These are phyloP conservation scores for Dioctria rufipes DNA, from an alignment of 2,888 invertebrate species.

Conservation along the genomic window DNA sequence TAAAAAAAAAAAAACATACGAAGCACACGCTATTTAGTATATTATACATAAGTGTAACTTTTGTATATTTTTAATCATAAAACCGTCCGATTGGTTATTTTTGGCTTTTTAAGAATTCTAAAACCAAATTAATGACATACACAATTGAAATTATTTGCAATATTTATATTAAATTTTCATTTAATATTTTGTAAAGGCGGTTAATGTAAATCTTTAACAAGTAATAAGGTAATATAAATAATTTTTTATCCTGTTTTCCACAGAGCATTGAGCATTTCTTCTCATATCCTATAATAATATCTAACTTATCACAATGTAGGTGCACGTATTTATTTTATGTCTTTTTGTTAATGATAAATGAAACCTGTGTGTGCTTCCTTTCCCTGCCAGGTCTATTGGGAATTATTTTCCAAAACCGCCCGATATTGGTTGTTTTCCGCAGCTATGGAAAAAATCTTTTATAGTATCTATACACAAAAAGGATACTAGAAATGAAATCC, in stretches of 20 bases:
- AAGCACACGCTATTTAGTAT: conserved; percentile 25
- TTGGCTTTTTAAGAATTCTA: conserved; percentile 31
- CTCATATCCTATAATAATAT: background rate
- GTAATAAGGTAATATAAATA: background rate
- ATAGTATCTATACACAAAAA: too few relatives aligned
- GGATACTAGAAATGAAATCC: too few relatives aligned
- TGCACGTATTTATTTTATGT: too few relatives aligned
- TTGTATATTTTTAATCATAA: conserved; percentile 41
- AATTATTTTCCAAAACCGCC: too few relatives aligned
- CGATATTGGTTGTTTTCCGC: too few relatives aligned
- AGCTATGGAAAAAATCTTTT: too few relatives aligned
- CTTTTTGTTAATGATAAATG: too few relatives aligned
- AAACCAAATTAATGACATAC: background rate
- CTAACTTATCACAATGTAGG: too few relatives aligned
- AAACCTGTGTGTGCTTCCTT: too few relatives aligned
- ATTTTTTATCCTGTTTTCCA: background rate
- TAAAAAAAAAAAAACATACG: conserved; percentile 23
- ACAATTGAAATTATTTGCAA: background rate
- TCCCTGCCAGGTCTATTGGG: too few relatives aligned
- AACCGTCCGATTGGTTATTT: conserved; percentile 39
- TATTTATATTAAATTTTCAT: background rate
- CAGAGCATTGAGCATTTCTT: background rate
- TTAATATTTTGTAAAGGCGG: conserved; percentile 4
- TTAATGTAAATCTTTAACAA: background rate
- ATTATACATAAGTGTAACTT: conserved; percentile 32